phyloP scores from a whole-genome alignment of 1,140 invertebrate species.

The Protaetia brevitarsis region DNA sequence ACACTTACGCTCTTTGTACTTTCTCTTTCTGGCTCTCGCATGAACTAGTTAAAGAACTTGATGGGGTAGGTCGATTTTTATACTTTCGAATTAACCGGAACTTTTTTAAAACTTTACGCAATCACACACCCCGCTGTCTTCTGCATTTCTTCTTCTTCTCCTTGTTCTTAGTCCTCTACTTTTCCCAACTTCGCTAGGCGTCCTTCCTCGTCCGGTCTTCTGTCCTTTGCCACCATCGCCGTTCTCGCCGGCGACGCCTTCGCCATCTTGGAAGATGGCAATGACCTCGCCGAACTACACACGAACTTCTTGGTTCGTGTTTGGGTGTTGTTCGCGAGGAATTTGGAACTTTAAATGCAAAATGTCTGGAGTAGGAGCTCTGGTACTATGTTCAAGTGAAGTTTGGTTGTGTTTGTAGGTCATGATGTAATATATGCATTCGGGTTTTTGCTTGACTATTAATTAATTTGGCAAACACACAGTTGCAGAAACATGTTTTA shows the following conservation, averaged over 20 bases:
- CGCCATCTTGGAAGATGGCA: constrained; percentile 11
- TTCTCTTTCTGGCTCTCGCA: constrained; percentile 46
- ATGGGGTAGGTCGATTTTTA: constrained; percentile 43
- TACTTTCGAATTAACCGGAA: constrained; percentile 38
- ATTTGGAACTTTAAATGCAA: constrained; percentile 10
- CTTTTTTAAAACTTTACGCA: constrained; percentile 17
- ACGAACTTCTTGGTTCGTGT: constrained; percentile 13
- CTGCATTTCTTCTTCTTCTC: neutral
- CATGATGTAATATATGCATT: neutral
- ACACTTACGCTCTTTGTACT: constrained; percentile 47
- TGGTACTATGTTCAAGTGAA: neutral
- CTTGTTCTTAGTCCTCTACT: neutral
- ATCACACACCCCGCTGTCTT: neutral
- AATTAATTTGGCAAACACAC: too few relatives aligned
- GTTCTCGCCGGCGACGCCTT: too few relatives aligned
- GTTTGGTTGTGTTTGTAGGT: constrained; percentile 14
- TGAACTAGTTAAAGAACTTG: constrained; percentile 42
- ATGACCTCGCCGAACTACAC: constrained; percentile 5
- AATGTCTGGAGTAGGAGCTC: neutral
- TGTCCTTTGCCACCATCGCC: neutral
- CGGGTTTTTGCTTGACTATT: too few relatives aligned
- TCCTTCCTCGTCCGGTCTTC: neutral
- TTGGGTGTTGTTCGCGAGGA: neutral
- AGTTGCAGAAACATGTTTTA: too few relatives aligned
- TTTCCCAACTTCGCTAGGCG: neutral